A percentile compares a stretch with the other conserved stretches of the same genome.
Conservation (phyloP, 2,113 vertebrate species). For the Eleginops maclovinus region DNA sequence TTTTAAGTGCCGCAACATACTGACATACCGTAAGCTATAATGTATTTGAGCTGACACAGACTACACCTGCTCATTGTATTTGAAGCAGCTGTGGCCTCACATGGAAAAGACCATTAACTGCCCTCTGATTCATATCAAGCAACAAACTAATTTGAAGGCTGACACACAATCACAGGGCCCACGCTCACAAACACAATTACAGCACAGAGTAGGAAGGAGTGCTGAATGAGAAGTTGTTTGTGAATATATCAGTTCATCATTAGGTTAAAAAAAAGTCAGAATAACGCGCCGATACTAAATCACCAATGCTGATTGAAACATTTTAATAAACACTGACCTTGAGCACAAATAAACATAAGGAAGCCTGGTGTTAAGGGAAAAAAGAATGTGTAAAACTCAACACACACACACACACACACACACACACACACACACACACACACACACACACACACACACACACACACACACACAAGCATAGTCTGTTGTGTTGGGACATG, state of each 20-base stretch:
- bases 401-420: not conserved
- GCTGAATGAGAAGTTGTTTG: not conserved
- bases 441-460: not conserved
- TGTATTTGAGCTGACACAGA: not conserved
- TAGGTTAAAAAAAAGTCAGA: not conserved
- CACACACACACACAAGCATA: not conserved
- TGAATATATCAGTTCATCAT: not conserved
- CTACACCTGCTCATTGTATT: not conserved
- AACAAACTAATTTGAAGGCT: not conserved
- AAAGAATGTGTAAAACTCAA: not conserved
- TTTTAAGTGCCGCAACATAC: not conserved
- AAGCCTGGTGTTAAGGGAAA: too few species aligned
- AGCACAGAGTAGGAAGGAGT: not conserved
- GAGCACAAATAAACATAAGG: not conserved
- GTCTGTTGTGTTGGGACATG: constrained; percentile 67
- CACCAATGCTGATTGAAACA: not conserved
- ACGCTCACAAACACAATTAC: not conserved
- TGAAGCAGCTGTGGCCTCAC: constrained; percentile 13
- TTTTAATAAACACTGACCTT: not conserved
- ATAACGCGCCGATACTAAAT: not conserved
- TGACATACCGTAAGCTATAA: not conserved
- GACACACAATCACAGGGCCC: not conserved
- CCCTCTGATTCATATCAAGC: constrained; percentile 18
- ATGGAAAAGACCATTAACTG: not conserved
- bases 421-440: not conserved